Evolutionary conservation across 2,113 vertebrate species (phyloP).

Genomic region (Daboia siamensis): DNA sequence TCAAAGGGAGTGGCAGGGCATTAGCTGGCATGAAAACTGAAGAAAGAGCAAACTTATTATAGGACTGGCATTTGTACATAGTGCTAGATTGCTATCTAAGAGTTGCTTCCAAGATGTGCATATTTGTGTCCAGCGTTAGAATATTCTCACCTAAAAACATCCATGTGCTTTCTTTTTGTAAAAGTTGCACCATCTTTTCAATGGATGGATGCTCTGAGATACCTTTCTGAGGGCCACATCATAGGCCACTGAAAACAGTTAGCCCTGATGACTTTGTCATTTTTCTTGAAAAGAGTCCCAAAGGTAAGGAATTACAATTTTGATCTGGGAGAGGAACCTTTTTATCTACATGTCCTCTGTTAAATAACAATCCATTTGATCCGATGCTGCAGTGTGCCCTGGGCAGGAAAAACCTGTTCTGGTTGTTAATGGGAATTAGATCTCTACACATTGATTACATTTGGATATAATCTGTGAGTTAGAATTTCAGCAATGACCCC

Average conservation of each 20-base stretch:
- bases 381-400: neutral
- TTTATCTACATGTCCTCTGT: neutral
- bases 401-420: neutral
- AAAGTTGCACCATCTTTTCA: neutral
- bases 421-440: neutral
- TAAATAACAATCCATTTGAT: neutral
- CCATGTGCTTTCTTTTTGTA: neutral
- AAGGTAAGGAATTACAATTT: neutral
- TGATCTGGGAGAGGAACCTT: neutral
- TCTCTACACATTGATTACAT: neutral
- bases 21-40: constrained; percentile 13
- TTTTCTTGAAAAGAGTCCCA: neutral
- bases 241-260: neutral
- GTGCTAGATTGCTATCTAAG: neutral
- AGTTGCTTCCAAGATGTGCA: constrained; percentile 31
- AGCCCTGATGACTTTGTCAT: neutral
- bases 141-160: rapidly evolving
- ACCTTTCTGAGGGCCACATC: neutral
- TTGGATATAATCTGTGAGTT: neutral
- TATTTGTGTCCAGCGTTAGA: neutral
- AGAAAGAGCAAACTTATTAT: constrained; percentile 38
- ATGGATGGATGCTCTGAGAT: neutral
- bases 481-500: neutral
- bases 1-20: constrained; percentile 54
- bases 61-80: constrained; percentile 31